Percentiles rank a stretch among this genome's conserved stretches.
Evolutionary conservation across 2,113 vertebrate species (phyloP).

Genomic region (Rhea pennata): DNA sequence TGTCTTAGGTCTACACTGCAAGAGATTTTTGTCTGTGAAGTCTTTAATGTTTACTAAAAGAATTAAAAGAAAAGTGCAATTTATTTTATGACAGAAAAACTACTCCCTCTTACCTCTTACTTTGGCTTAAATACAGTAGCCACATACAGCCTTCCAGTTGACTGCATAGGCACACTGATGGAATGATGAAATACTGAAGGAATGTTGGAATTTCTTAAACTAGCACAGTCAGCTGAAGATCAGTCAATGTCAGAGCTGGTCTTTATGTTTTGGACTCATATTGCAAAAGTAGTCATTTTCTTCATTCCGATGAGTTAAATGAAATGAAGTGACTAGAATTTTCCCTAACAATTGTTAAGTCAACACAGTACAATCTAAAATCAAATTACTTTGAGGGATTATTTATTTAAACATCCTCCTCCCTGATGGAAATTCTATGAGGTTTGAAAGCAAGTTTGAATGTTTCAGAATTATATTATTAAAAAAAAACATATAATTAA

Average conservation of each 20-base stretch:
- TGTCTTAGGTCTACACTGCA: fast-evolving
- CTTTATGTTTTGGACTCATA: not conserved
- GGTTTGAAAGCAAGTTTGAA: not conserved
- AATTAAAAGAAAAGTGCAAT: fast-evolving
- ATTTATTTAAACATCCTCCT: not conserved
- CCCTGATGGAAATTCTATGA: not conserved
- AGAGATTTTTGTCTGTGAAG: not conserved
- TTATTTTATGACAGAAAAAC: not conserved
- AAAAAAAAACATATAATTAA: not conserved
- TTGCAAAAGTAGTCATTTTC: not conserved
- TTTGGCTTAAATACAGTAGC: not conserved
- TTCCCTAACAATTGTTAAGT: not conserved
- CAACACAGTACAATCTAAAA: not conserved
- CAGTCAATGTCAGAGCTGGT: not conserved
- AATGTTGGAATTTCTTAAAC: no score
- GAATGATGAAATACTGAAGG: fast-evolving
- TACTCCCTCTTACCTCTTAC: no score
- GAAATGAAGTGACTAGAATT: not conserved
- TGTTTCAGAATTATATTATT: not conserved
- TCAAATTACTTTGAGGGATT: not conserved
- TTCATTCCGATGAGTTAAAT: not conserved
- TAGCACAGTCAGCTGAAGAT: no score
- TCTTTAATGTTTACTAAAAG: not conserved
- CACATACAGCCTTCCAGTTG: not conserved
- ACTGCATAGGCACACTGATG: not conserved